Evolutionary conservation across 2,797 vertebrate species (phyloP).

Genomic region (Chrosomus eos): DNA sequence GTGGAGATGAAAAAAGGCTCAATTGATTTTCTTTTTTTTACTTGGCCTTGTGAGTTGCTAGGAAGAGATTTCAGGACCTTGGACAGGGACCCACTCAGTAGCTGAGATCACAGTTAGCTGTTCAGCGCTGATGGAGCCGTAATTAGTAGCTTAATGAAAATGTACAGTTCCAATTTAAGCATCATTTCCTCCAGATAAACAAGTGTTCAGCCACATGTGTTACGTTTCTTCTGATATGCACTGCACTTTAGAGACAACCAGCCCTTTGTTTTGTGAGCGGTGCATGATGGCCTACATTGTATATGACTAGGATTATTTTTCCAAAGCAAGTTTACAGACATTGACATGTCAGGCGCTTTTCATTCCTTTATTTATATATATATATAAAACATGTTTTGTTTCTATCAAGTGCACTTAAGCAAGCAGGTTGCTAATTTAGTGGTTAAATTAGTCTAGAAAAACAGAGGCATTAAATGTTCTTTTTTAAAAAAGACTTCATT

Average conservation of each 20-base stretch:
- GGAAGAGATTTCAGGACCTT: conserved; percentile 42
- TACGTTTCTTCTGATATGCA: neutral
- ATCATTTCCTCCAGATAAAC: conserved; percentile 1
- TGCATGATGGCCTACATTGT: neutral
- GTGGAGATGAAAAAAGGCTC: neutral
- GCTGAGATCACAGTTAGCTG: neutral
- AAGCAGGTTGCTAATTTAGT: conserved; percentile 34
- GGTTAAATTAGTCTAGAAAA: conserved; percentile 27
- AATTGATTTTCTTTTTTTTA: neutral
- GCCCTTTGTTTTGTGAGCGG: conserved; percentile 5
- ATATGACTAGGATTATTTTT: neutral
- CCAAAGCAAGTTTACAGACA: neutral
- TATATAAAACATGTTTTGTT: conserved; percentile 40
- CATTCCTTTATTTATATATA: neutral
- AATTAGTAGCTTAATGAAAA: conserved; percentile 18
- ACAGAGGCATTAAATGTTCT: neutral
- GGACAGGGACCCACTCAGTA: conserved; percentile 19
- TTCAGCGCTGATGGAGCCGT: neutral
- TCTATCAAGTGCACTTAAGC: conserved; percentile 32
- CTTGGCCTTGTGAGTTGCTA: neutral
- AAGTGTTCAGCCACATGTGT: neutral
- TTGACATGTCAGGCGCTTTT: neutral
- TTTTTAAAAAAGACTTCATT: neutral
- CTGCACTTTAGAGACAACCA: neutral
- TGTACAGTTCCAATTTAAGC: conserved; percentile 27